Evolutionary conservation across 2,888 invertebrate genomes (phyloP).

Genomic region (Himalopsyche kuldschensis): DNA sequence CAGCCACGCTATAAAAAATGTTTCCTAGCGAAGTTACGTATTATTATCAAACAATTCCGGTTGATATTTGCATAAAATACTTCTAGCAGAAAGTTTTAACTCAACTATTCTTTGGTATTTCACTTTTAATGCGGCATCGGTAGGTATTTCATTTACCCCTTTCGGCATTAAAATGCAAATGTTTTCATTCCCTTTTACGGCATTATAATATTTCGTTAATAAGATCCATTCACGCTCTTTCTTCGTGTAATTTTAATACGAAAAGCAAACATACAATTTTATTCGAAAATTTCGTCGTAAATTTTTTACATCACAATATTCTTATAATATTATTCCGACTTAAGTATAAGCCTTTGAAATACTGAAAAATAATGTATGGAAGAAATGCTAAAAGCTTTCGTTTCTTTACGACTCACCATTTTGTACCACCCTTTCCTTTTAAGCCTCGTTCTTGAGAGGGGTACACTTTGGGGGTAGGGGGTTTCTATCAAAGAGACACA

Average conservation of each 20-base stretch:
- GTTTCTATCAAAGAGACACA: constrained; percentile 1
- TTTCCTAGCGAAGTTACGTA: too few species aligned
- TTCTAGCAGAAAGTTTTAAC: background rate
- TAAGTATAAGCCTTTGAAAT: background rate
- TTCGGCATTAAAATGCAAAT: background rate
- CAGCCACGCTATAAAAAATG: too few species aligned
- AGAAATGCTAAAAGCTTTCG: constrained; percentile 31
- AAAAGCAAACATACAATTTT: background rate
- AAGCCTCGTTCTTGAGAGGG: background rate
- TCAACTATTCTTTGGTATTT: background rate
- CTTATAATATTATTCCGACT: background rate
- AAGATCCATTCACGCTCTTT: background rate
- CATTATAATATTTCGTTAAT: background rate
- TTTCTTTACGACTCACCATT: constrained; percentile 22
- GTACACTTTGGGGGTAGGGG: background rate
- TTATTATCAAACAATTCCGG: background rate
- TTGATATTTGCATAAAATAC: background rate
- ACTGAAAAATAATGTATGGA: constrained; percentile 16
- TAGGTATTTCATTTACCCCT: background rate
- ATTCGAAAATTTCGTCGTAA: background rate
- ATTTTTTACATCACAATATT: background rate
- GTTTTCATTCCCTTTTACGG: background rate
- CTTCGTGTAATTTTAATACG: background rate
- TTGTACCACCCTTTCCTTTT: background rate
- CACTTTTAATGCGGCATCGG: background rate